A percentile compares a stretch with the other conserved stretches of the same genome.
Evolutionary conservation across 2,113 vertebrate species (phyloP).

Genomic region (Poecile atricapillus): DNA sequence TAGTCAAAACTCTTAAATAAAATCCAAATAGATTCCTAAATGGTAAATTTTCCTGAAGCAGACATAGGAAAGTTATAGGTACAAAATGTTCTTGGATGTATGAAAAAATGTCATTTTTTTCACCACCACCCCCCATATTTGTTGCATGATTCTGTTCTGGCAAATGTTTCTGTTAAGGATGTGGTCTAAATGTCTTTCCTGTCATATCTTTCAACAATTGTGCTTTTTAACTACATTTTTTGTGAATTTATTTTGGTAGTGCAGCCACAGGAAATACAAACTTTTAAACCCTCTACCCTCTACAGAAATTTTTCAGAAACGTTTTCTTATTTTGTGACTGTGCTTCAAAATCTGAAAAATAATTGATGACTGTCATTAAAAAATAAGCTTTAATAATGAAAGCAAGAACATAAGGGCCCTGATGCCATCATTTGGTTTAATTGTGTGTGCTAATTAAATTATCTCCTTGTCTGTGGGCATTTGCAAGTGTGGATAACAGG

Average conservation of each 20-base stretch:
- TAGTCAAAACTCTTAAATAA: not conserved
- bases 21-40: not conserved
- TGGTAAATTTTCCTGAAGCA: not conserved
- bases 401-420: not conserved
- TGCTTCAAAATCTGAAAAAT: not conserved
- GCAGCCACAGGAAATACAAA: accelerated
- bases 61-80: accelerated
- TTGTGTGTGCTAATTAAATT: not conserved
- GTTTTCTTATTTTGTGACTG: not conserved
- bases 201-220: accelerated
- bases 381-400: not conserved
- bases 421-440: not conserved
- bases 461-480: not conserved
- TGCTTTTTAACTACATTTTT: not conserved
- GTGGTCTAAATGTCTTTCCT: not conserved
- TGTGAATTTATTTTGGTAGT: not conserved
- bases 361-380: not conserved
- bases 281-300: not conserved
- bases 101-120: not conserved
- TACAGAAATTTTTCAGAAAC: not conserved
- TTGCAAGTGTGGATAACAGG: not conserved
- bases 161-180: not conserved
- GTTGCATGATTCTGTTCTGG: not conserved
- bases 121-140: accelerated
- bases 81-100: not conserved